Conservation (phyloP, 1,140 invertebrate species). For the Zaprionus kolodkinae region DNA sequence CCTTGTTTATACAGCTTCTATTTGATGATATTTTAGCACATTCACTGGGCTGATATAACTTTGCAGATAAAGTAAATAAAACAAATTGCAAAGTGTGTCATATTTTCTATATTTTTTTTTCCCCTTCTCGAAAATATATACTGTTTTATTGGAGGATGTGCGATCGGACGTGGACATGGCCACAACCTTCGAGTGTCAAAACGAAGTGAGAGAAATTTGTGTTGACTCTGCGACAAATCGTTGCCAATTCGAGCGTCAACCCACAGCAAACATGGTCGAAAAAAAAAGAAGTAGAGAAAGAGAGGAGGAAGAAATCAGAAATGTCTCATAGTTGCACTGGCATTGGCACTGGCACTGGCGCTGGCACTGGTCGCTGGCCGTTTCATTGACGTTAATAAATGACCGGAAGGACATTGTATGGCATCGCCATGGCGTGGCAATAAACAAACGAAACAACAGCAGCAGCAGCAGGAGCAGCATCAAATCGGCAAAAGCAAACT, state of each 20-base stretch:
- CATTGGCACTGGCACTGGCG: neutral
- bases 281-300: slow-evolving; percentile 31
- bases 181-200: slow-evolving; percentile 59
- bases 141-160: slow-evolving; percentile 62
- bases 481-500: slow-evolving; percentile 47
- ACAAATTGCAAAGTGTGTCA: slow-evolving; percentile 10
- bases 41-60: neutral
- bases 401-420: slow-evolving; percentile 82
- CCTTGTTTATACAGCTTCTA: neutral
- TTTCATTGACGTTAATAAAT: slow-evolving; percentile 82
- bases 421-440: slow-evolving; percentile 74
- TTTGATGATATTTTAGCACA: neutral
- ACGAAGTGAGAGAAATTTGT: slow-evolving; percentile 54
- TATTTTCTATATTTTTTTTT: neutral
- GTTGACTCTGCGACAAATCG: slow-evolving; percentile 79
- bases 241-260: slow-evolving; percentile 68
- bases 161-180: slow-evolving; percentile 33
- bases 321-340: slow-evolving; percentile 41
- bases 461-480: slow-evolving; percentile 30
- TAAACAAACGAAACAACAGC: slow-evolving; percentile 71
- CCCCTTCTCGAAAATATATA: slow-evolving; percentile 37
- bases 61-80: slow-evolving; percentile 22
- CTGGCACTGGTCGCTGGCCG: slow-evolving; percentile 36
- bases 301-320: slow-evolving; percentile 35
- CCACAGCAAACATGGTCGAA: slow-evolving; percentile 40